phyloP scores from a whole-genome alignment of 2,888 invertebrate genomes.

The Seira musarum region DNA sequence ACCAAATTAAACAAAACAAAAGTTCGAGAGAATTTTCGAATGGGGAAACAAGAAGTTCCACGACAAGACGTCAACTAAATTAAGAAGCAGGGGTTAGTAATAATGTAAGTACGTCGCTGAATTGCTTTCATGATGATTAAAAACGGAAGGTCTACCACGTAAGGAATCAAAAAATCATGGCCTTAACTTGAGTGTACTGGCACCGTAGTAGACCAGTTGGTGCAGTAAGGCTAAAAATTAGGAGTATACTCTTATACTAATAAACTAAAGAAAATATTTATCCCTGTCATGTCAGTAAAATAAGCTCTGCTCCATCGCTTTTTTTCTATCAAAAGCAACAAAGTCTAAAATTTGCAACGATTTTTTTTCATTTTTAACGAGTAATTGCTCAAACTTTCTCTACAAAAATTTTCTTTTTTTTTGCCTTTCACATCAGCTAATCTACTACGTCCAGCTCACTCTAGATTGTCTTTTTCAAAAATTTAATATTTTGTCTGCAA shows the following conservation, averaged over 20 bases:
- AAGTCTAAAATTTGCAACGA: background rate
- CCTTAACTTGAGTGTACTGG: conserved; percentile 54
- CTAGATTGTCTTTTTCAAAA: conserved; percentile 22
- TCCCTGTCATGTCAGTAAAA: background rate
- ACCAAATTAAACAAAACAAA: background rate
- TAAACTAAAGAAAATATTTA: conserved; percentile 9
- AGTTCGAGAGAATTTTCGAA: too few species aligned
- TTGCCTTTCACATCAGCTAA: conserved; percentile 35
- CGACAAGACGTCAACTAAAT: conserved; percentile 15
- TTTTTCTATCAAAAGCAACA: background rate
- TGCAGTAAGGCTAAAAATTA: conserved; percentile 48
- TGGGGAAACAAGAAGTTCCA: conserved; percentile 5
- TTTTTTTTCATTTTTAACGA: background rate
- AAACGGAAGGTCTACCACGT: conserved; percentile 37
- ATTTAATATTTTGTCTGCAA: too few species aligned
- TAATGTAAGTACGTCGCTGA: background rate
- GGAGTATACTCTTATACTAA: background rate
- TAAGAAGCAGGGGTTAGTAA: conserved; percentile 22
- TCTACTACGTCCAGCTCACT: conserved; percentile 64
- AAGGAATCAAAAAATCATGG: conserved; percentile 35
- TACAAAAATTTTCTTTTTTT: too few species aligned
- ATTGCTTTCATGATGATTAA: background rate
- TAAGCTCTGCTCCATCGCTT: conserved; percentile 49
- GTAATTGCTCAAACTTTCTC: too few species aligned
- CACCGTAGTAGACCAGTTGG: conserved; percentile 60